Base-by-base conservation (phyloP, 2,888 invertebrate genomes). In the Elysia crispata region DNA sequence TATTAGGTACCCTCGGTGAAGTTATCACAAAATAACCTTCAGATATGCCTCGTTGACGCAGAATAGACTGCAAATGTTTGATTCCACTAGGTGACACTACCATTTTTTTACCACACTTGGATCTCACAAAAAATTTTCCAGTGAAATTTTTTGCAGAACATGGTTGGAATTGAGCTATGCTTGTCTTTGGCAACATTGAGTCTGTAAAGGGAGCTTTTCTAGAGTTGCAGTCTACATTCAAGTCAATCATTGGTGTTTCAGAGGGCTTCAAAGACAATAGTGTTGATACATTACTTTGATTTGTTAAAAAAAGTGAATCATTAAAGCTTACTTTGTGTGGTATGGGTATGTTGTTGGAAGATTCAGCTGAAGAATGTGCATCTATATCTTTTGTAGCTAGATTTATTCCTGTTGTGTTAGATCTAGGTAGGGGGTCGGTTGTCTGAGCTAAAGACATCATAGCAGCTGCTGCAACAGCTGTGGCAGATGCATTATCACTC, bases 1-100 rank as follows among this genome's bases (percentile, higher is more conserved):
- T 18, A 60, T 5, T 18, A 60, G 75, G 31, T 69, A 62, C 30
- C 25, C 80, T 67, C 20, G 80, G 80, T 18, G 80, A 70, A 15
- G 76, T 76, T 23, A 80, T 80, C 69, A 80, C 54, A 60, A 80
- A 80, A 62, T 80, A 80, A 20, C 80, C 80, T 28, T 80, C 80
- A 28, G 75, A 70, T 13, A 62, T 80, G 13, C 80, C 80, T 33
- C 67, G 67, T 30, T 70, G 75, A 20, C 80, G 41, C 6, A 80
- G 75, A 31, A 80, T 31, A 3, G 69, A 60, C 62, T 80, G 80
- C 23, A 80, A 8, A 25, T 80, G 80, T 25, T 69, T n/a, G 57
- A 80, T 80, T 8, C 80, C 80, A n/a, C 69, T 70, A 50, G 80
- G 23, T n/a, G 80, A 80, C 28, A 80, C 60, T 41, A 80, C 69